A percentile compares a stretch with the other conserved stretches of the same genome.
Conservation (phyloP, 2,888 invertebrate species). For the Anarsia innoxiella region DNA sequence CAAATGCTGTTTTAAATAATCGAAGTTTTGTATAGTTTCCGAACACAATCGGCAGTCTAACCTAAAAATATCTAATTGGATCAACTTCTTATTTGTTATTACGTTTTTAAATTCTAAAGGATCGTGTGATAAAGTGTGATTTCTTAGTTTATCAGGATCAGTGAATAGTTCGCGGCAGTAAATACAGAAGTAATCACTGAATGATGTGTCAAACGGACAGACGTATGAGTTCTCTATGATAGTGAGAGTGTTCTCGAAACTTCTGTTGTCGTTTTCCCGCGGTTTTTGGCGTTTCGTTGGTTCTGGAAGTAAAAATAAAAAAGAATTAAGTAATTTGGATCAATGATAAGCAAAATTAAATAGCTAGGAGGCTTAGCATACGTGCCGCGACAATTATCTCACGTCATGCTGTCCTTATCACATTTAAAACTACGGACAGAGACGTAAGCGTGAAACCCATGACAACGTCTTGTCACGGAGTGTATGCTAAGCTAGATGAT, state of each 20-base stretch:
- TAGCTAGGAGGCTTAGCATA: too few species aligned
- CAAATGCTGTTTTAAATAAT: constrained; percentile 42
- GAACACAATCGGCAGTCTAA: constrained; percentile 54
- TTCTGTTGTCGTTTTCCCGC: not conserved
- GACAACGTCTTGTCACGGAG: too few species aligned
- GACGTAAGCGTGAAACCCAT: too few species aligned
- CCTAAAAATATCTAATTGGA: constrained; percentile 40
- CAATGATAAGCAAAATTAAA: too few species aligned
- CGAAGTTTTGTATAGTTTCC: constrained; percentile 35
- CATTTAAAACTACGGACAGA: too few species aligned
- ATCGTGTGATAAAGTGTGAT: constrained; percentile 48
- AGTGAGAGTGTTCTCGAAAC: not conserved
- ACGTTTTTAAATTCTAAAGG: constrained; percentile 37
- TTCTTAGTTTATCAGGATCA: constrained; percentile 44
- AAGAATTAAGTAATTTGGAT: too few species aligned
- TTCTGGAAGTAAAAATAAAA: not conserved
- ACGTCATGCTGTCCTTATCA: too few species aligned
- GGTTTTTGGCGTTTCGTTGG: not conserved
- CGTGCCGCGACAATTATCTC: too few species aligned
- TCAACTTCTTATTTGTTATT: constrained; percentile 23
- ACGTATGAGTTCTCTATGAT: constrained; percentile 28
- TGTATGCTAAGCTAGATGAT: too few species aligned
- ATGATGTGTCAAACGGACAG: constrained; percentile 30
- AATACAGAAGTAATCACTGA: constrained; percentile 33
- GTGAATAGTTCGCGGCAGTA: constrained; percentile 45